These are phyloP conservation scores for Eurystomus glaucurus DNA, from an alignment of 2,797 vertebrate genomes.

Conservation along the genomic window DNA sequence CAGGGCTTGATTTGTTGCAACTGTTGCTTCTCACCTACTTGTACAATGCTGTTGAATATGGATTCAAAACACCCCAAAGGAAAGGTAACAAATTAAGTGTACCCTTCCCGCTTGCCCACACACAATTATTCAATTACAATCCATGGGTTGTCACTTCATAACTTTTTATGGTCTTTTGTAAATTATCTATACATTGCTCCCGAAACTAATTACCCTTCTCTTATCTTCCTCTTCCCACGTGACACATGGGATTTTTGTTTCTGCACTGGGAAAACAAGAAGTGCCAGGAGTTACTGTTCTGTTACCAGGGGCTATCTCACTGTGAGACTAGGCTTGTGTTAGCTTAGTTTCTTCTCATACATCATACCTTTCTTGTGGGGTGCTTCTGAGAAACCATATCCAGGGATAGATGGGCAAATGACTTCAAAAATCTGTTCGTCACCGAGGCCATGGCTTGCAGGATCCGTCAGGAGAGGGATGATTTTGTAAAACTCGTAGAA, in stretches of 20 bases:
- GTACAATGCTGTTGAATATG: background rate
- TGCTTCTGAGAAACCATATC: conserved; percentile 85
- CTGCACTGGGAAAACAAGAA: background rate
- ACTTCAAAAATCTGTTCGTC: conserved; percentile 81
- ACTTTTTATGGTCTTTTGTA: background rate
- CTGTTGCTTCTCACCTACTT: background rate
- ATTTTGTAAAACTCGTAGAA: conserved; percentile 87
- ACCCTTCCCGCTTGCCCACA: background rate
- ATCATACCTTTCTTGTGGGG: conserved; percentile 83
- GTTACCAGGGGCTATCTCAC: background rate
- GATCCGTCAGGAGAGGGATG: conserved; percentile 83
- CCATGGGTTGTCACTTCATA: background rate
- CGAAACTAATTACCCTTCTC: background rate
- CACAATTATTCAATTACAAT: background rate
- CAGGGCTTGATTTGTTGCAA: background rate
- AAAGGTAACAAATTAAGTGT: background rate
- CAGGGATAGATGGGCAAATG: conserved; percentile 86
- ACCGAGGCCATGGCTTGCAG: conserved; percentile 69
- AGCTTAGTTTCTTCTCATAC: background rate
- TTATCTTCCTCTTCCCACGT: background rate
- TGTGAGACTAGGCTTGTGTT: background rate
- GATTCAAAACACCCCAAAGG: background rate
- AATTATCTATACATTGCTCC: background rate
- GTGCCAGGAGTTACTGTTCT: background rate
- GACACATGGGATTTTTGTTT: background rate